Percentiles rank a stretch among this genome's conserved stretches.
These are phyloP conservation scores for Phainopepla nitens DNA, from an alignment of 2,113 vertebrate species.

Conservation along the genomic window DNA sequence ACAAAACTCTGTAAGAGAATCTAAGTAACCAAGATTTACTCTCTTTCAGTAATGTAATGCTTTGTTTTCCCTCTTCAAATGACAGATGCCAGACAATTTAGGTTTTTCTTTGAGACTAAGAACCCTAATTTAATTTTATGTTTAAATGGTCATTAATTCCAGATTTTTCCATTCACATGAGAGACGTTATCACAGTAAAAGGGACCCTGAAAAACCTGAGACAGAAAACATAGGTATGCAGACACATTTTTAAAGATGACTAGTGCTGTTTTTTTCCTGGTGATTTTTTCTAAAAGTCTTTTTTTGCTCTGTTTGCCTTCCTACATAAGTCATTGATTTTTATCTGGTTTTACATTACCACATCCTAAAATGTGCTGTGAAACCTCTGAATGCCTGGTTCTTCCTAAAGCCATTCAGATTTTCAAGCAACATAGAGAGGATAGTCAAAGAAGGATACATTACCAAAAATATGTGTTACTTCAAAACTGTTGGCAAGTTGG, in stretches of 20 bases:
- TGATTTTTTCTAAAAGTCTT: not conserved
- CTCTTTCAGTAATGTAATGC: not conserved
- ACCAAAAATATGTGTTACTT: not conserved
- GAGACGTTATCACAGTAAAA: not conserved
- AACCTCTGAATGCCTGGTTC: not conserved
- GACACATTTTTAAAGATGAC: not conserved
- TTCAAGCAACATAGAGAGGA: not conserved
- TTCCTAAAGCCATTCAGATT: not conserved
- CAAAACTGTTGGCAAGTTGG: not conserved
- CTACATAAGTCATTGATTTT: not conserved
- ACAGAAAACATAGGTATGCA: not conserved
- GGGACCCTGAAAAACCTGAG: not conserved
- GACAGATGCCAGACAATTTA: not conserved
- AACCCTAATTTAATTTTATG: not conserved
- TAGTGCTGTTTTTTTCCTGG: not conserved
- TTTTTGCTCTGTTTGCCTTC: not conserved
- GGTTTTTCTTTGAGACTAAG: not conserved
- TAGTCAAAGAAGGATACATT: not conserved
- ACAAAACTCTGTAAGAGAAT: not conserved
- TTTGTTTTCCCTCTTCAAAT: not conserved
- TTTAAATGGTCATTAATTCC: not conserved
- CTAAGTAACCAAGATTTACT: not conserved
- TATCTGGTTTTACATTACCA: not conserved
- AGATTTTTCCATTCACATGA: not conserved
- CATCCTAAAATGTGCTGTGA: not conserved